Evolutionary conservation across 2,888 invertebrate species (phyloP), one percentile per base, ranked within the genome.

Genomic region (Conus canariensis): DNA sequence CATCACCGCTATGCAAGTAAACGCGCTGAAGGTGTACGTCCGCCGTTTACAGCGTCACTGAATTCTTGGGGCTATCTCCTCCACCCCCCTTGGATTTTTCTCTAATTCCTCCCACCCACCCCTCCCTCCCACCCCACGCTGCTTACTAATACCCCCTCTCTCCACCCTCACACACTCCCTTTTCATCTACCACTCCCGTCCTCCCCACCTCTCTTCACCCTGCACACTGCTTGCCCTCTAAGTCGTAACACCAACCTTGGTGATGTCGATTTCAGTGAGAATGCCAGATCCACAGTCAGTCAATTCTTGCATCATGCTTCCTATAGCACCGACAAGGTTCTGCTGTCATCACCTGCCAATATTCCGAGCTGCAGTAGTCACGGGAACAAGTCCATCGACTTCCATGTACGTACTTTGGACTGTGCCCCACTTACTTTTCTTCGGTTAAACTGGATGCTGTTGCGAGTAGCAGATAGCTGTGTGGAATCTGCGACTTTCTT

Each of bases 271-370:
- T 30, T 80, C 77, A 80, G 77, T 30, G 45, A 80, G 77, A 74
- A 25, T 30, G 77, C 25, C 45, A 80, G 77, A 22, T 80, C 22
- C 77, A 30, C 12, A 30, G 77, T 30, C 77, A 80, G 77, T 80
- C 77, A 80, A 80, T 80, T 30, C 77, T 80, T 80, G 77, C 77
- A 80, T 80, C 77, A 80, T 80, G 45, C 30, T 80, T 30, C 45
- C 77, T 80, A 45, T 30, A 45, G 30, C 30, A 12, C 30, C 30
- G 30, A 16, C 45, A 80, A 30, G 77, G 30, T 30, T 30, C 30
- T 12, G 30, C 30, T 80, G 77, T 80, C 77, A 30, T 80, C 77
- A 80, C 77, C 77, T 80, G 77, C 77, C 77, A 30, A 80, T 80
- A 80, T 80, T 16, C 45, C 14, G 16, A 30, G 77, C 14, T 16